Percentiles rank a stretch among this genome's conserved stretches.
Conservation (phyloP, 2,797 vertebrate genomes). For the Phoxinus dragarum region DNA sequence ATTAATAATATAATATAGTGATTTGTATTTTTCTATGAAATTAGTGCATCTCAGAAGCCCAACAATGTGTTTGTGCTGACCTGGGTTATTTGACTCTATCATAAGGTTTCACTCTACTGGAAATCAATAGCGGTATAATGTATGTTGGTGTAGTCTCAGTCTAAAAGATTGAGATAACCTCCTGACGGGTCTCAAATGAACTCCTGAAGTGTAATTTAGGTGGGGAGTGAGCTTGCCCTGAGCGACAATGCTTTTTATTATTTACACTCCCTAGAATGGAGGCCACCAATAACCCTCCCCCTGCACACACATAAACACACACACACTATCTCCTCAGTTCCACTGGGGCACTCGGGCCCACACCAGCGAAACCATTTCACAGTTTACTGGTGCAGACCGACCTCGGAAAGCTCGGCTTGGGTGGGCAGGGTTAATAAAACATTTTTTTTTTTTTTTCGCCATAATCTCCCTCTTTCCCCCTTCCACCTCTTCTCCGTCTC, state of each 20-base stretch:
- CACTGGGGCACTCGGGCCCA: constrained; percentile 64
- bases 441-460: constrained; percentile 65
- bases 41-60: neutral
- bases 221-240: constrained; percentile 45
- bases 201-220: constrained; percentile 59
- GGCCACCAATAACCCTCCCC: constrained; percentile 51
- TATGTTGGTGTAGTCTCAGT: constrained; percentile 12
- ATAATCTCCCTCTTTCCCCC: constrained; percentile 73
- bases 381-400: constrained; percentile 85
- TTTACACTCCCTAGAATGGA: constrained; percentile 69
- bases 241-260: constrained; percentile 79
- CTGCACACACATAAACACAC: constrained; percentile 40
- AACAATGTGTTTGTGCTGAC: neutral
- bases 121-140: constrained; percentile 42
- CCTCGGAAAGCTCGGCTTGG: constrained; percentile 63
- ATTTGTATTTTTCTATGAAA: neutral
- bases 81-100: constrained; percentile 24
- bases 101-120: constrained; percentile 8
- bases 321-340: constrained; percentile 24
- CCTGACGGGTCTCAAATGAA: constrained; percentile 47
- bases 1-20: neutral
- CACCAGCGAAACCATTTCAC: constrained; percentile 85
- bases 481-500: constrained; percentile 69
- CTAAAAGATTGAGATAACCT: constrained; percentile 34
- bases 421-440: constrained; percentile 84